Conservation (phyloP, 2,797 vertebrate genomes). For the Streptopelia turtur region DNA sequence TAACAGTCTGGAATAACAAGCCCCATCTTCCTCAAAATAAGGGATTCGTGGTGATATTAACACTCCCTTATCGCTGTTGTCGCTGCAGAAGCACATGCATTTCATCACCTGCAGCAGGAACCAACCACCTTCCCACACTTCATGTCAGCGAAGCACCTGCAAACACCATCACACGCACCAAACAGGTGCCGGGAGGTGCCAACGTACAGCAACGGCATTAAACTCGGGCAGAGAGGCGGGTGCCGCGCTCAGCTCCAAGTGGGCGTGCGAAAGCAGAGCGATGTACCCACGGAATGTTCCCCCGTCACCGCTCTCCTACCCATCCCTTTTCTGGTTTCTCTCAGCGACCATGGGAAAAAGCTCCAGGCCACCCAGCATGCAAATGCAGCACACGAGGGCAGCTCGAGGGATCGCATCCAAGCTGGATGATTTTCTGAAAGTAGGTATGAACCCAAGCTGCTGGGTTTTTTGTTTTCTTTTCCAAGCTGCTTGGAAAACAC, state of each 20-base stretch:
- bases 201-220: rapidly evolving
- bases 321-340: constrained; percentile 14
- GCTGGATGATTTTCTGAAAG: not conserved
- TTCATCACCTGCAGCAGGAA: constrained; percentile 16
- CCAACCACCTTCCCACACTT: not conserved
- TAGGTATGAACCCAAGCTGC: not conserved
- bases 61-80: constrained; percentile 24
- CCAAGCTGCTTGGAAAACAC: not conserved
- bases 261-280: not conserved
- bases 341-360: not conserved
- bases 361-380: constrained; percentile 39
- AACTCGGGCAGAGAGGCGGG: not conserved
- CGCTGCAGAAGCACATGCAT: constrained; percentile 26
- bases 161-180: not conserved
- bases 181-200: not conserved
- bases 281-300: not conserved
- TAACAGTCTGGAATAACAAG: not conserved
- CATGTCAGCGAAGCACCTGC: not conserved
- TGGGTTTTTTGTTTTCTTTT: not conserved
- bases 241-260: not conserved
- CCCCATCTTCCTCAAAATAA: not conserved
- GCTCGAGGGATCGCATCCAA: not conserved
- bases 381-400: constrained; percentile 15
- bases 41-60: not conserved
- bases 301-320: not conserved